Base-by-base conservation (phyloP, 1,140 invertebrate species). In the Lepidurus couesii region DNA sequence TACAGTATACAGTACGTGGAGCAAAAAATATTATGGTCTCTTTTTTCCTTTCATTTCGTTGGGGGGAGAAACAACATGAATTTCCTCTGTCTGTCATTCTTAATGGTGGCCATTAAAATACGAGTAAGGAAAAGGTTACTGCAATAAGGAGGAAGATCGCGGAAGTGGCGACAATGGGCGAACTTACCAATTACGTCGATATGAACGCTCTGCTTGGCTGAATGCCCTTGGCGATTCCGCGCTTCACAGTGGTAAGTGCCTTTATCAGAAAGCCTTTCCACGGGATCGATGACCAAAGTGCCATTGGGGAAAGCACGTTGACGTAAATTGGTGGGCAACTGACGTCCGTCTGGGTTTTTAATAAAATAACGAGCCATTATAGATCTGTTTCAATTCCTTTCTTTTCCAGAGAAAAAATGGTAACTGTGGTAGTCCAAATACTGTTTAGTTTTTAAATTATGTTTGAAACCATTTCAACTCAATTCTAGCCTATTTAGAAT, bases 161-260 rank as follows among this genome's bases (percentile, higher is more conserved):
- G 34, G 34, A 34, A 42, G 45, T 26, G 11, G 13, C 75, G 24
- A 8, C 5, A 42, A 11, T 34, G 2, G n/a, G n/a, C 9, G 9
- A 44, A 78, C 85, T 82, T 82, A 87, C 86, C 86, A 44, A 86
- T 82, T 16, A 87, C 85, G 75, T 77, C 81, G 26, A 87, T 82
- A 75, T 82, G 84, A 1, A 87, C 78, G 73, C 78, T 80, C 42
- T 83, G 81, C n/a, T 82, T 80, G 16, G 84, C 83, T 42, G 81
- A 80, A 78, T 83, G 90, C 73, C 91, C 91, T 82, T 95, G 92
- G 78, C 92, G 88, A 85, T 95, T 96, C 78, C 91, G 90, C 0
- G 94, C 95, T 81, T 93, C 92, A 84, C 95, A 97, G 10, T 92
- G 95, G 86, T 97, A 97, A 4, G 92, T 92, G 4, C 92, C 93